Evolutionary conservation across 2,888 invertebrate genomes (phyloP).

Genomic region (Sturmia bella): DNA sequence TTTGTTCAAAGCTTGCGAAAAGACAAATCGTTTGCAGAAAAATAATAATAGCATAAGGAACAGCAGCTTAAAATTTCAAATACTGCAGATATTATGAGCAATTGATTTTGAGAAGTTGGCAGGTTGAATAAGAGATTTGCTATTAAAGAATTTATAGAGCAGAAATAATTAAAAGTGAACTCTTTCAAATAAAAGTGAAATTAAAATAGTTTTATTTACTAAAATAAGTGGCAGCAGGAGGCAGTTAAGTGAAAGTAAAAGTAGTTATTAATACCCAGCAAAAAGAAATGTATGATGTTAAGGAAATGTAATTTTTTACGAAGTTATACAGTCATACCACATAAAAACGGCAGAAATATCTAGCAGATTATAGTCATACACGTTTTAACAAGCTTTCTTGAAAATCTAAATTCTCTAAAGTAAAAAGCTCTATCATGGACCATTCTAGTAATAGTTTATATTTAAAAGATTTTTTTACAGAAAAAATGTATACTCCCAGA

Average conservation of each 20-base stretch:
- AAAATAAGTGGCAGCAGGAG: background rate
- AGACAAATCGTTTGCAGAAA: conserved; percentile 12
- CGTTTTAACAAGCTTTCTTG: no score
- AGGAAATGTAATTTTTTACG: background rate
- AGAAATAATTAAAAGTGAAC: conserved; percentile 63
- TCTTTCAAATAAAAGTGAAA: conserved; percentile 4
- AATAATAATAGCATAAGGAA: conserved; percentile 7
- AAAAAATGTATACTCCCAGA: no score
- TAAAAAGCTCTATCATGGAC: no score
- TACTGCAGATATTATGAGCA: conserved; percentile 55
- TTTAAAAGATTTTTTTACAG: no score
- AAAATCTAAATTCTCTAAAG: no score
- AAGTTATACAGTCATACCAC: no score
- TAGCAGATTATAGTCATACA: no score
- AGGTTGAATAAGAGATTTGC: conserved; percentile 10
- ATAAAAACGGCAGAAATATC: no score
- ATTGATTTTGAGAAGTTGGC: conserved; percentile 28
- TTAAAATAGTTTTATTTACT: background rate
- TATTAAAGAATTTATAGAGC: conserved; percentile 59
- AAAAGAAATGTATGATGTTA: no score
- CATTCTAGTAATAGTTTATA: no score
- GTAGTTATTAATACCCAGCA: background rate
- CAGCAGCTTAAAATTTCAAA: conserved; percentile 56
- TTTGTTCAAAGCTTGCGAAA: conserved; percentile 24
- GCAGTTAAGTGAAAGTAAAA: background rate